Evolutionary conservation across 2,888 invertebrate genomes (phyloP), one percentile per base, ranked within the genome.

Genomic region (Corythucha ciliata): DNA sequence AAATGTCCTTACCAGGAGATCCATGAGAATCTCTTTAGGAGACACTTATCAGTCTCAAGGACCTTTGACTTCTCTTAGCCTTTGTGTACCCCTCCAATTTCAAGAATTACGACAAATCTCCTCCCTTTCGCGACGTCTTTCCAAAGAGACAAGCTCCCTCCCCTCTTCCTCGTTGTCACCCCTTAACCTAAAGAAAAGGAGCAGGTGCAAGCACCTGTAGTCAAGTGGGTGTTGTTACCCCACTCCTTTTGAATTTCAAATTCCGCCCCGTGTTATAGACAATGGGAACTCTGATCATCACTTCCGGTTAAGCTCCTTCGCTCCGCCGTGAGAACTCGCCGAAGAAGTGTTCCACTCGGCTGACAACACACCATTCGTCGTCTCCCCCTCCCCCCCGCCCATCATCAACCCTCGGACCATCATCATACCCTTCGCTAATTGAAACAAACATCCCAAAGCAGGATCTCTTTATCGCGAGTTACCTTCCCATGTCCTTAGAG

Each of bases 401-500:
- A n/a, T n/a, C n/a, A n/a, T n/a, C n/a, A n/a, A n/a, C n/a, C n/a
- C n/a, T n/a, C n/a, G n/a, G n/a, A n/a, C n/a, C n/a, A n/a, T n/a
- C n/a, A n/a, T n/a, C n/a, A n/a, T n/a, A n/a, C n/a, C n/a, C 33
- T 33, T 33, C 14, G 20, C 41, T 49, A 49, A 49, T 49, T 49
- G 49, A 49, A 49, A 49, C 49, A 49, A 49, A 49, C 49, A 49
- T 49, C 48, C 41, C 45, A 16, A 49, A 49, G 41, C 24, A 40
- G 41, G 25, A 49, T 49, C 49, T 40, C 49, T 49, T 49, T 49
- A 49, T 49, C 49, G 49, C 49, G 32, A 41, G 41, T 49, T 49
- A 41, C 29, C 29, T 49, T 49, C 49, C 49, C 49, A 49, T 49
- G 49, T 49, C 49, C 41, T 49, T 39, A 16, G 21, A 20, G 39